Conservation (phyloP, 2,888 invertebrate species). For the Unio pictorum region DNA sequence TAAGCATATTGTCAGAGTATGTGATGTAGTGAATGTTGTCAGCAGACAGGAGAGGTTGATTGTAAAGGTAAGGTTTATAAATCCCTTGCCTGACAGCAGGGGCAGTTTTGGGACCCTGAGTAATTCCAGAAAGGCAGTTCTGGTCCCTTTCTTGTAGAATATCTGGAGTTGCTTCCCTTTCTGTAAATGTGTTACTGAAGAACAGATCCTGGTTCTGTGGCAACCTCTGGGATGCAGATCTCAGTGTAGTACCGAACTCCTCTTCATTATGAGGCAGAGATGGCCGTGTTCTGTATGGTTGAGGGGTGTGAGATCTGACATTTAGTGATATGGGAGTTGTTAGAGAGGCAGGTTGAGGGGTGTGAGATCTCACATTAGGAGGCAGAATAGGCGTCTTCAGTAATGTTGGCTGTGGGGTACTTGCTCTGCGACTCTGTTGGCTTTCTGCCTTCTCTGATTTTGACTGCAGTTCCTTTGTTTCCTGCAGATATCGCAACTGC, state of each 20-base stretch:
- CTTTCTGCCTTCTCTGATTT: slow-evolving; percentile 18
- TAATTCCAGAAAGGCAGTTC: too few species aligned
- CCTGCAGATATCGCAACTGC: slow-evolving; percentile 61
- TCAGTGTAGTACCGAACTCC: too few species aligned
- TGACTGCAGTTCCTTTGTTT: slow-evolving; percentile 43
- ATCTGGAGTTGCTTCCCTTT: too few species aligned
- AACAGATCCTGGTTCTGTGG: too few species aligned
- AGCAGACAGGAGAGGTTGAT: slow-evolving; percentile 6
- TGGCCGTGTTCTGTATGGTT: too few species aligned
- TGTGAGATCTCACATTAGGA: slow-evolving; percentile 51
- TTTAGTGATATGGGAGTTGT: too few species aligned
- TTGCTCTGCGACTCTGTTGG: slow-evolving; percentile 34
- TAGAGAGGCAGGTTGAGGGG: slow-evolving; percentile 44
- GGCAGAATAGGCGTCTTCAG: slow-evolving; percentile 28
- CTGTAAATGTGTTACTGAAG: too few species aligned
- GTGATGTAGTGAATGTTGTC: slow-evolving; percentile 30
- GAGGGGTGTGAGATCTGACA: too few species aligned
- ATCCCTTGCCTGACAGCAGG: slow-evolving; percentile 2
- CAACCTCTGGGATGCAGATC: too few species aligned
- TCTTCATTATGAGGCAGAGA: too few species aligned
- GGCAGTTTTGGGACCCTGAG: slow-evolving; percentile 5
- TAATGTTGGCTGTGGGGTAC: slow-evolving; percentile 53
- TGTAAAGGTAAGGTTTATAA: slow-evolving; percentile 22
- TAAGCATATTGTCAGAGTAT: slow-evolving; percentile 35
- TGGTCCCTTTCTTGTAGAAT: too few species aligned